Conservation (phyloP, 2,888 invertebrate genomes). For the Tribolium freemani region DNA sequence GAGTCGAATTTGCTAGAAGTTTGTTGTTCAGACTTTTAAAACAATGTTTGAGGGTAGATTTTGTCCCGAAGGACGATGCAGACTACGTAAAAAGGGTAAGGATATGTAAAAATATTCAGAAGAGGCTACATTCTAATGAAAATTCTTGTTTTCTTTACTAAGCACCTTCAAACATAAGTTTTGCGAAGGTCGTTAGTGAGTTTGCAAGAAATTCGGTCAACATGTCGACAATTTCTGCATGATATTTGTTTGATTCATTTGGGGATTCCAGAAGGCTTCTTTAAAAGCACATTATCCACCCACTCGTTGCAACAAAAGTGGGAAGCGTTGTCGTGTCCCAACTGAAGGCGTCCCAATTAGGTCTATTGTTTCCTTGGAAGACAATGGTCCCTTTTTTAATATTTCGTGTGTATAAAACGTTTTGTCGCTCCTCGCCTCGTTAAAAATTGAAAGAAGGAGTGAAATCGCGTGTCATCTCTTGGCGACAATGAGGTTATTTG, state of each 20-base stretch:
- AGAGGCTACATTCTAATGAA: conserved; percentile 10
- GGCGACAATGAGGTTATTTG: conserved; percentile 12
- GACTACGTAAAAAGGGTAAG: conserved; percentile 11
- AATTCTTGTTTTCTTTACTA: conserved; percentile 16
- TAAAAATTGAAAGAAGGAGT: neutral
- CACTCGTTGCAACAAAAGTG: neutral
- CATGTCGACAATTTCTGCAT: neutral
- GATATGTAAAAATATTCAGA: conserved; percentile 32
- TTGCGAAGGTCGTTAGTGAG: conserved; percentile 1
- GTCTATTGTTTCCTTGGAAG: neutral
- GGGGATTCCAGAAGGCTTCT: neutral
- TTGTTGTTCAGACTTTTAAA: neutral
- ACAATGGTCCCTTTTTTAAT: neutral
- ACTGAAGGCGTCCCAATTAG: neutral
- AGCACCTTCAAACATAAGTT: conserved; percentile 13
- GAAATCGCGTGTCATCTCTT: neutral
- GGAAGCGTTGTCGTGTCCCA: neutral
- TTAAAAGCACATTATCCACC: neutral
- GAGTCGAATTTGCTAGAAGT: neutral
- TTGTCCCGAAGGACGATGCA: neutral
- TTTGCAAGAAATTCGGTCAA: neutral
- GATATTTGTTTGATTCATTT: neutral
- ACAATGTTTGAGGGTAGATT: neutral
- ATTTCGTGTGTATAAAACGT: neutral
- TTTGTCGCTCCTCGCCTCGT: neutral